Evolutionary conservation across 2,888 invertebrate genomes (phyloP), one percentile per base, ranked within the genome.

Genomic region (Sinodicranocentrus sp.): DNA sequence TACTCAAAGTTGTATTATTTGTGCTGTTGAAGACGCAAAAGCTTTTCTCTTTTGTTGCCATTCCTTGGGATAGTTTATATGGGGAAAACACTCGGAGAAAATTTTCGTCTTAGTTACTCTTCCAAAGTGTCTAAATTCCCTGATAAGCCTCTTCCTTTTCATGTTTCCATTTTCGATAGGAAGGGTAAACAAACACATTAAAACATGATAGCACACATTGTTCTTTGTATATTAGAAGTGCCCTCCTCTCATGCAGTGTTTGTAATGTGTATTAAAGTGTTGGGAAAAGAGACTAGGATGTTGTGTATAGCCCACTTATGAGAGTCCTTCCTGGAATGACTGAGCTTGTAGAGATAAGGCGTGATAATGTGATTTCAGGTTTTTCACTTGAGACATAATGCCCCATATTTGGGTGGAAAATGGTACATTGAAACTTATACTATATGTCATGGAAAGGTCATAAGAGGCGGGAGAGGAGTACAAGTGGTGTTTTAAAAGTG

Each of bases 141-240:
- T 61, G 77, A 78, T 78, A 78, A 78, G 68, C 68, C 68, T 21
- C 65, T 57, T 43, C 57, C 57, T 67, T 23, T 33, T 52, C 54
- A 19, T 67, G 54, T 39, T 76, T 39, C 23, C 67, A 67, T 57
- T 43, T 67, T 76, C 23, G 67, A 67, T 67, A 39, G 57, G 57
- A 39, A 75, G 52, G 54, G 76, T 57, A 76, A 76, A 76, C 67
- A 67, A 48, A 48, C 63, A 26, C 33, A 73, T 54, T 57, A 72
- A 43, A 59, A 59, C 59, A 54, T 71, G 57, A 72, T 72, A n/a
- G n/a, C n/a, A n/a, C n/a, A n/a, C n/a, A n/a, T n/a, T n/a, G n/a
- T n/a, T n/a, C n/a, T n/a, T n/a, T n/a, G n/a, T n/a, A n/a, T n/a
- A n/a, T n/a, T n/a, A n/a, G n/a, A n/a, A n/a, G n/a, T n/a, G n/a